A percentile compares a stretch with the other conserved stretches of the same genome.
phyloP scores from a whole-genome alignment of 2,113 vertebrate genomes.

The Nerophis lumbriciformis region DNA sequence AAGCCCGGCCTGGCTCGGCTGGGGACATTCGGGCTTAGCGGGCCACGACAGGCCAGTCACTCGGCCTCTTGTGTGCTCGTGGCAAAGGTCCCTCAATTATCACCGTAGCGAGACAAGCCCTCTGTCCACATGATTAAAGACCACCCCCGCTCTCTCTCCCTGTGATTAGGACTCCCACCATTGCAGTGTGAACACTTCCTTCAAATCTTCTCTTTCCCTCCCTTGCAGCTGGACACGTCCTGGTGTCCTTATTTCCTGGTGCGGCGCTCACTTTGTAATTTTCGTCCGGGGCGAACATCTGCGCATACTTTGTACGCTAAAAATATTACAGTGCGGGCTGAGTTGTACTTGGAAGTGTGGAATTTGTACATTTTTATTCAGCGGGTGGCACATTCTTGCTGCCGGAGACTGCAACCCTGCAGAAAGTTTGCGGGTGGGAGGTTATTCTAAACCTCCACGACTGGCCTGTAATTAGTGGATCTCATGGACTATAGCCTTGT shows the following conservation, averaged over 20 bases:
- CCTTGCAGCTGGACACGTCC: slow-evolving; percentile 8
- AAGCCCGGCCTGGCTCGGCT: slow-evolving; percentile 13
- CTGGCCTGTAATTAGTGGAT: slow-evolving; percentile 54
- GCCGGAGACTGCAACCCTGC: no score
- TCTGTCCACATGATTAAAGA: slow-evolving; percentile 60
- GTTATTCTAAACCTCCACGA: slow-evolving; percentile 43
- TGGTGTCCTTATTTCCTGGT: slow-evolving; percentile 40
- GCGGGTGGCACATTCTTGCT: neutral
- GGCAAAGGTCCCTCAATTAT: slow-evolving; percentile 52
- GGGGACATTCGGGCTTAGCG: slow-evolving; percentile 44
- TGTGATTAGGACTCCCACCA: slow-evolving; percentile 49
- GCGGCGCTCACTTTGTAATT: slow-evolving; percentile 37
- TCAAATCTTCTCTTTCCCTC: slow-evolving; percentile 17
- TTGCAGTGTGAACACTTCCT: slow-evolving; percentile 56
- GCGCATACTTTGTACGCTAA: slow-evolving; percentile 27
- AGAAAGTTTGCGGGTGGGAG: slow-evolving; percentile 24
- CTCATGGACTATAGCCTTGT: slow-evolving; percentile 12
- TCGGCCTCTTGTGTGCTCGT: slow-evolving; percentile 38
- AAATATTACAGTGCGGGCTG: slow-evolving; percentile 16
- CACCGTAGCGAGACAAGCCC: slow-evolving; percentile 53
- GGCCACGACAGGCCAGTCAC: neutral
- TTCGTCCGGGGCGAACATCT: slow-evolving; percentile 40
- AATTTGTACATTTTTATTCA: slow-evolving; percentile 7
- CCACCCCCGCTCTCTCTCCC: slow-evolving; percentile 27
- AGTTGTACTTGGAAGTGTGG: neutral